phyloP scores from a whole-genome alignment of 2,113 vertebrate species.

The Rhinopithecus roxellana region DNA sequence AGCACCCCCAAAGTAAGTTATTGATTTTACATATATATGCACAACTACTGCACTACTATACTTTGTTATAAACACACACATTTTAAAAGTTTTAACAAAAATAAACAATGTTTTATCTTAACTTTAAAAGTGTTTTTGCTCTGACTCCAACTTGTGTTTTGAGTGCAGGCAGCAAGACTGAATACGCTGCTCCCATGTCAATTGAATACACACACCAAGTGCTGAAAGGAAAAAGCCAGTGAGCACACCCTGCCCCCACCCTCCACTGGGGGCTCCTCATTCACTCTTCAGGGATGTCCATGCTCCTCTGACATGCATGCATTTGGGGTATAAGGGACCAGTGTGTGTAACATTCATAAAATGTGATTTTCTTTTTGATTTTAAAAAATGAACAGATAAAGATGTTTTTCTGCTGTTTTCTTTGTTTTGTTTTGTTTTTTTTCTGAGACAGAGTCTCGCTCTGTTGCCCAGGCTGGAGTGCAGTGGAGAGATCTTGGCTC shows the following conservation, averaged over 20 bases:
- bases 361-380: not conserved
- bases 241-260: not conserved
- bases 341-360: no score
- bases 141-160: not conserved
- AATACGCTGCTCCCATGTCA: no score
- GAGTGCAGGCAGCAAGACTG: not conserved
- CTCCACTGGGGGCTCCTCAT: rapidly evolving
- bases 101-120: not conserved
- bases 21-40: not conserved
- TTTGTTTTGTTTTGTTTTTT: no score
- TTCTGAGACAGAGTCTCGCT: no score
- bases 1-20: not conserved
- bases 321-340: not conserved
- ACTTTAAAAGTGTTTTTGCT: not conserved
- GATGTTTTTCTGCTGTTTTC: no score
- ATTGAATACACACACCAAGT: rapidly evolving
- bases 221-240: not conserved
- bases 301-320: rapidly evolving
- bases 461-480: no score
- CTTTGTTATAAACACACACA: not conserved
- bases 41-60: not conserved
- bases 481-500: no score
- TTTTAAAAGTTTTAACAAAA: not conserved
- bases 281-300: not conserved
- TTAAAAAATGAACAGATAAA: not conserved